Evolutionary conservation across 2,888 invertebrate species (phyloP), one percentile per base, ranked within the genome.

Genomic region (Ecdyonurus torrentis): DNA sequence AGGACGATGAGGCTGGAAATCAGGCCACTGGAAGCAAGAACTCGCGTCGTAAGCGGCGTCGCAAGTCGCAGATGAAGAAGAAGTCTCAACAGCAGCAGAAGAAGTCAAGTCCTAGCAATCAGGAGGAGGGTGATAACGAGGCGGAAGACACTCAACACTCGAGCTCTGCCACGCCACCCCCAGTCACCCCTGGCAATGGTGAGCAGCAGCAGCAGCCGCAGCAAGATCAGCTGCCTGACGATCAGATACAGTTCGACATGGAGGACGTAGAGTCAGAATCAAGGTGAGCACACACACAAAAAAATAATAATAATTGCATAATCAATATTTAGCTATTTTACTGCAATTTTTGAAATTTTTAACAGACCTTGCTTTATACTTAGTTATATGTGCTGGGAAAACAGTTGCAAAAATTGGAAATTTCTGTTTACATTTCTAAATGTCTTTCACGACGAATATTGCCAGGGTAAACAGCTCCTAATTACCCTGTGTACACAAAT

Each of bases 11-110:
- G 20, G 73, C 70, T 10, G 63, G 71, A 15, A 73, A 68, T 64
- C 66, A 66, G 60, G 58, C 58, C 18, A 24, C 62, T 3, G 58
- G 24, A 15, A 24, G 23, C 52, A 59, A 59, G 24, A 58, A 58
- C 25, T 23, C 63, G 19, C 52, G 63, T n/a, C 86, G 89, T 74
- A 88, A 87, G 73, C 83, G 89, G 63, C 85, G 88, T 68, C 85
- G 87, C 77, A 89, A 85, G 79, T 83, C 84, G 50, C 80, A 85
- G 68, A 84, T 87, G 74, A 89, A 88, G 75, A 87, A 87, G 77
- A 90, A 89, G 72, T 86, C 86, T 69, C 78, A 81, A 0, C 78
- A 81, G 0, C 81, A 88, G 64, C 89, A 89, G 71, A 81, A 84
- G 0, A 81, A 83, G 2, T 77, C 77, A n/a, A 78, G 79, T 68